Evolutionary conservation across 2,888 invertebrate genomes (phyloP).

Genomic region (Leptinotarsa peninsularis): DNA sequence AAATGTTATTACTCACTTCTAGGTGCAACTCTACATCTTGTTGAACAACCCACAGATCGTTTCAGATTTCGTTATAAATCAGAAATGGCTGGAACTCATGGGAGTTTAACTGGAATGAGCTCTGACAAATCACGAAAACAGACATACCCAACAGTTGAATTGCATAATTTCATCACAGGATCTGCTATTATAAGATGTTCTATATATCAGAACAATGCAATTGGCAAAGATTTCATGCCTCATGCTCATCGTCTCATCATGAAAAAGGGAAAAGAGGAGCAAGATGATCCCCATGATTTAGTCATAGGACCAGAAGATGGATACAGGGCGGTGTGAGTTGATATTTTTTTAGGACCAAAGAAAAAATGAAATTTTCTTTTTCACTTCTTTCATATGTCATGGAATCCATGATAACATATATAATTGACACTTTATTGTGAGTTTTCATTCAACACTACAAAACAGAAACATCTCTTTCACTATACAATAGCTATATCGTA

Average conservation of each 20-base stretch:
- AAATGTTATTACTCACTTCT: slow-evolving; percentile 18
- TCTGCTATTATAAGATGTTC: slow-evolving; percentile 78
- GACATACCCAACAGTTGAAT: slow-evolving; percentile 81
- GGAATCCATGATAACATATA: too few species aligned
- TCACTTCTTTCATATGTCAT: too few species aligned
- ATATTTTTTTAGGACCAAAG: neutral
- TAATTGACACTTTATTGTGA: too few species aligned
- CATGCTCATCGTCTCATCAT: slow-evolving; percentile 81
- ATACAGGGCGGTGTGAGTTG: slow-evolving; percentile 74
- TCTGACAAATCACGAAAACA: slow-evolving; percentile 72
- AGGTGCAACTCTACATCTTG: slow-evolving; percentile 71
- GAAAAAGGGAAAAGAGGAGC: slow-evolving; percentile 69
- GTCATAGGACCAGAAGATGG: slow-evolving; percentile 70
- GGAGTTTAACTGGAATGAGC: slow-evolving; percentile 78
- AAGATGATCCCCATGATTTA: slow-evolving; percentile 77
- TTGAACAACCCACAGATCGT: slow-evolving; percentile 82
- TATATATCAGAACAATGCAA: slow-evolving; percentile 73
- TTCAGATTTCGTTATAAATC: slow-evolving; percentile 88
- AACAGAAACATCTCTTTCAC: too few species aligned
- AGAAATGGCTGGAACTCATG: slow-evolving; percentile 90
- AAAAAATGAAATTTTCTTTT: too few species aligned
- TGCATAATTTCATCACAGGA: slow-evolving; percentile 68
- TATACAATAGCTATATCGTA: too few species aligned
- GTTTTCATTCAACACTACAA: too few species aligned
- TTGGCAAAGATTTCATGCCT: slow-evolving; percentile 64